These are phyloP conservation scores for Tanypteryx hageni DNA, from an alignment of 2,888 invertebrate species.

Conservation along the genomic window DNA sequence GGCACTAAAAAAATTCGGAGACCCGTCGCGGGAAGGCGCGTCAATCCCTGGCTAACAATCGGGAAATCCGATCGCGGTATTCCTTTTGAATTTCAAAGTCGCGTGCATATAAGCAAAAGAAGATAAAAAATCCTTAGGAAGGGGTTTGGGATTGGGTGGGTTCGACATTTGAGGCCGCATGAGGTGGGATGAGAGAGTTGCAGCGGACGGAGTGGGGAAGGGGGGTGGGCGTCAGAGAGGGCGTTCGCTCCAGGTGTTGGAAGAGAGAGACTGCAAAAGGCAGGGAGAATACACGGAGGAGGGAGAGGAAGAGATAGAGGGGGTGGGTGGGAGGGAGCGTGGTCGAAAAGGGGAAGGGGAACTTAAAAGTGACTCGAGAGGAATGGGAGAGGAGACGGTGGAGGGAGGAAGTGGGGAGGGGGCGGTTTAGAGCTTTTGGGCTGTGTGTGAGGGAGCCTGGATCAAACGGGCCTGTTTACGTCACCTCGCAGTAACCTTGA, in stretches of 20 bases:
- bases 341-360: not conserved
- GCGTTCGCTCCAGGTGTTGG: constrained; percentile 36
- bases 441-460: not conserved
- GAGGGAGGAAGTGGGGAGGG: not conserved
- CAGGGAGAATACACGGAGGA: constrained; percentile 9
- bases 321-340: not conserved
- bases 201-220: not conserved
- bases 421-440: not conserved
- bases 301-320: not conserved
- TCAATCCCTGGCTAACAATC: not conserved
- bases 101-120: not conserved
- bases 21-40: not conserved
- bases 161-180: constrained; percentile 30
- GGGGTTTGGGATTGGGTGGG: constrained; percentile 35
- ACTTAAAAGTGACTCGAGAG: not conserved
- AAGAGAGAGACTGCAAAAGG: constrained; percentile 47
- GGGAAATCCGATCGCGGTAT: constrained; percentile 7
- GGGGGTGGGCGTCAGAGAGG: not conserved
- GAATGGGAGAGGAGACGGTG: not conserved
- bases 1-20: not conserved
- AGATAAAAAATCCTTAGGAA: not conserved
- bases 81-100: not conserved
- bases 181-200: not conserved
- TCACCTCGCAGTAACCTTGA: constrained; percentile 49
- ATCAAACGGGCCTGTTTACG: constrained; percentile 57